Conservation (phyloP, 2,888 invertebrate genomes). For the Watsonalla binaria region DNA sequence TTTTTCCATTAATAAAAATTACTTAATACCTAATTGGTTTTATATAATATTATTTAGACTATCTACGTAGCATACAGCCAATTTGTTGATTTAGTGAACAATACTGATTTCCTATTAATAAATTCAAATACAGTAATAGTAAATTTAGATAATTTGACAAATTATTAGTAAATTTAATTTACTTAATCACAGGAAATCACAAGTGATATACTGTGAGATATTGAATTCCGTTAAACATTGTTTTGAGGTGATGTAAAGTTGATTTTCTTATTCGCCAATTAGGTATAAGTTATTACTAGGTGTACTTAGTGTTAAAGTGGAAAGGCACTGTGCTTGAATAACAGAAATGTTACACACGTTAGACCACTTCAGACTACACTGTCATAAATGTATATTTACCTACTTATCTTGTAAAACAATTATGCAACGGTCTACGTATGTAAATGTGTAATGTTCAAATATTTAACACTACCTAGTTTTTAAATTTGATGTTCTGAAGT, state of each 20-base stretch:
- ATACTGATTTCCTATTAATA: conserved; percentile 3
- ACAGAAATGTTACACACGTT: conserved; percentile 27
- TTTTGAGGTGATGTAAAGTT: conserved; percentile 28
- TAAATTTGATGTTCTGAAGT: conserved; percentile 35
- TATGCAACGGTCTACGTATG: conserved; percentile 19
- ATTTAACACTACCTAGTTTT: conserved; percentile 24
- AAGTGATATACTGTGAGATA: conserved; percentile 25
- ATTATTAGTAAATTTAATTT: conserved; percentile 28
- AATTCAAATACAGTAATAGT: background rate
- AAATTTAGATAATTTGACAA: conserved; percentile 31
- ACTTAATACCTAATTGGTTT: conserved; percentile 51
- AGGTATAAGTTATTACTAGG: conserved; percentile 38
- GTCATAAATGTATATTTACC: conserved; percentile 10
- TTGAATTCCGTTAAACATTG: conserved; percentile 26
- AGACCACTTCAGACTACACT: conserved; percentile 17
- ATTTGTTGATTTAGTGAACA: conserved; percentile 40
- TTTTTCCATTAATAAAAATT: conserved; percentile 54
- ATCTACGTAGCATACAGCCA: conserved; percentile 46
- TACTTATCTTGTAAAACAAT: conserved; percentile 15
- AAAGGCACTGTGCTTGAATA: conserved; percentile 74
- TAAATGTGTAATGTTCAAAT: conserved; percentile 15
- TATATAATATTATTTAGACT: conserved; percentile 46
- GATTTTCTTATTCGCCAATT: conserved; percentile 28
- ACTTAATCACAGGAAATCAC: background rate
- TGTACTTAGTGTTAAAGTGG: conserved; percentile 49